Percentiles rank a stretch among this genome's conserved stretches.
phyloP scores from a whole-genome alignment of 2,888 invertebrate species.

The Synanthedon formicaeformis region DNA sequence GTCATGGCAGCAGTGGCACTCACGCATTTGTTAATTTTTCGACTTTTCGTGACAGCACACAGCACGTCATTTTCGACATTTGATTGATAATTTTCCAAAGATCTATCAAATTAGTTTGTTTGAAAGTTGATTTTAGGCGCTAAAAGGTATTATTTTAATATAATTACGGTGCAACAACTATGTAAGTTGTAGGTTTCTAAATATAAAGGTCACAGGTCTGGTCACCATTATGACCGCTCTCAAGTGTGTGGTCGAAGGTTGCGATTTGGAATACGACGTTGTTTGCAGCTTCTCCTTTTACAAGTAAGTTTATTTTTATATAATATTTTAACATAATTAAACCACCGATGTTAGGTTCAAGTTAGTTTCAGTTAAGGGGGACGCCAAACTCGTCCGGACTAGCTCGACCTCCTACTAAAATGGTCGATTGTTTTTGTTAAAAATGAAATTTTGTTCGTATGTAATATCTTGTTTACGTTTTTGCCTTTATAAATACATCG shows the following conservation, averaged over 20 bases:
- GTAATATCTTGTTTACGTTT: background rate
- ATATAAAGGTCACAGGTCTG: conserved; percentile 35
- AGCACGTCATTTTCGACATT: conserved; percentile 71
- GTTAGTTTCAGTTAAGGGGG: conserved; percentile 1
- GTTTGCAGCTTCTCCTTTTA: conserved; percentile 67
- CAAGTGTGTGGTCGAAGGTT: conserved; percentile 66
- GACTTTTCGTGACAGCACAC: conserved; percentile 70
- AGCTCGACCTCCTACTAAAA: conserved; percentile 12
- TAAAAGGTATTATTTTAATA: conserved; percentile 55
- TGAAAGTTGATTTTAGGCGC: conserved; percentile 66
- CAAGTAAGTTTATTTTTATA: conserved; percentile 42
- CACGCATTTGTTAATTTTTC: conserved; percentile 48
- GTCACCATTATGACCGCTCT: conserved; percentile 50
- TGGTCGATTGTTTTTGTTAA: background rate
- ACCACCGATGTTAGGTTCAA: background rate
- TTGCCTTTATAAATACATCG: background rate
- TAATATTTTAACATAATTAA: background rate
- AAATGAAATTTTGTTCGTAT: background rate
- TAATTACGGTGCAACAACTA: conserved; percentile 36
- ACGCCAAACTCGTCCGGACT: conserved; percentile 14
- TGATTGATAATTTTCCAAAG: conserved; percentile 70
- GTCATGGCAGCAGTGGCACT: conserved; percentile 32
- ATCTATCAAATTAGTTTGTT: conserved; percentile 70
- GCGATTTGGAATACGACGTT: conserved; percentile 63
- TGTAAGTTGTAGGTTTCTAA: conserved; percentile 52